Percentiles rank a stretch among this genome's conserved stretches.
These are phyloP conservation scores for Scaptomyza polygonia DNA, from an alignment of 2,888 invertebrate genomes.

Conservation along the genomic window DNA sequence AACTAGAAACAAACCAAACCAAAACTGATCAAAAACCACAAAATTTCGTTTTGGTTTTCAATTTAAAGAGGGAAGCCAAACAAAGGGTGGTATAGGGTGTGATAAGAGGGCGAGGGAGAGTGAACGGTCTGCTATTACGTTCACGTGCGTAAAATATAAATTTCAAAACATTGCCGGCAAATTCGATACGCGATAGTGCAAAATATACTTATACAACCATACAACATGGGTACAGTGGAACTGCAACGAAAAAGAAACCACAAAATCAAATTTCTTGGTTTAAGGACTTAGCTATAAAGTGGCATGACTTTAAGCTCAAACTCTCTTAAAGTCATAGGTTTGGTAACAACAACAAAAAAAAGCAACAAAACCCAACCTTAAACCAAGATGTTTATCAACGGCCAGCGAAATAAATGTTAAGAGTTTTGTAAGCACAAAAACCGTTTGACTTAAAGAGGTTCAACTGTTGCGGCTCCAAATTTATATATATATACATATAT, in stretches of 20 bases:
- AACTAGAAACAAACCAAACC: constrained; percentile 4
- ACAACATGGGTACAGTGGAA: constrained; percentile 31
- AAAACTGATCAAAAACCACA: constrained; percentile 28
- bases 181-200: constrained; percentile 32
- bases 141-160: constrained; percentile 77
- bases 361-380: background rate
- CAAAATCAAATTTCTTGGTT: no score
- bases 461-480: constrained; percentile 19
- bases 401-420: background rate
- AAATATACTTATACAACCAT: constrained; percentile 7
- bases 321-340: constrained; percentile 1
- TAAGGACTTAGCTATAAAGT: background rate
- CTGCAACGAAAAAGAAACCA: background rate
- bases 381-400: background rate
- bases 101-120: background rate
- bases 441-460: background rate
- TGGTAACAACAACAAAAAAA: background rate
- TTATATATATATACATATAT: background rate
- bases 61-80: background rate
- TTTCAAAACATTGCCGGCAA: constrained; percentile 51
- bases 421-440: background rate
- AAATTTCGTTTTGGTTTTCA: constrained; percentile 28
- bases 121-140: constrained; percentile 8
- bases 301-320: background rate
- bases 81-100: background rate